Evolutionary conservation across 2,113 vertebrate species (phyloP).

Genomic region (Pontoporia blainvillei): DNA sequence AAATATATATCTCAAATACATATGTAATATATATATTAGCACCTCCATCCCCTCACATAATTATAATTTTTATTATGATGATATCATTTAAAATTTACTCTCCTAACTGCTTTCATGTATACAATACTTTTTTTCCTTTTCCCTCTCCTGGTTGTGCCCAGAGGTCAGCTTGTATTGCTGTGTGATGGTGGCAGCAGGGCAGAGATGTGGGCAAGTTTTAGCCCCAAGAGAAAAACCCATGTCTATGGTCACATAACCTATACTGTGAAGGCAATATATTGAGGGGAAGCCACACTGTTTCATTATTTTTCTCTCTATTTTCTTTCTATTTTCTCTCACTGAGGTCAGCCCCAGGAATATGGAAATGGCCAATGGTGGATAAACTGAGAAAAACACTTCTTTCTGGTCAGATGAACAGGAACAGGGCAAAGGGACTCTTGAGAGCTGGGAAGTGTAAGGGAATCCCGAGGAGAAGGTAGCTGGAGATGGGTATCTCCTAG

Average conservation of each 20-base stretch:
- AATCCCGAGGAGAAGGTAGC: background rate
- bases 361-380: background rate
- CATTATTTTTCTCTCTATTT: background rate
- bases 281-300: background rate
- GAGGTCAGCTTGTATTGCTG: background rate
- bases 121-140: background rate
- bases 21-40: background rate
- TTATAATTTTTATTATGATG: background rate
- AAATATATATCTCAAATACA: too few relatives aligned
- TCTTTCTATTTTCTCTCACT: background rate
- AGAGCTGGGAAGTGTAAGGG: background rate
- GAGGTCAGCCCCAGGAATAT: background rate
- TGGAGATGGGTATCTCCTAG: background rate
- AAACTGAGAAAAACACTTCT: background rate
- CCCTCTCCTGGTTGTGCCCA: background rate
- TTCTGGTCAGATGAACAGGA: background rate
- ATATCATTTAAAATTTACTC: background rate
- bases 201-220: background rate
- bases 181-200: too few relatives aligned
- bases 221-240: background rate
- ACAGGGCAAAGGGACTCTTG: background rate
- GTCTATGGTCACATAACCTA: rapidly evolving
- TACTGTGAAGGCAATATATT: background rate
- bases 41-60: background rate
- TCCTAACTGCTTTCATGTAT: background rate